Percentiles rank a stretch among this genome's conserved stretches.
Conservation (phyloP, 2,797 vertebrate genomes). For the Amazona ochrocephala region DNA sequence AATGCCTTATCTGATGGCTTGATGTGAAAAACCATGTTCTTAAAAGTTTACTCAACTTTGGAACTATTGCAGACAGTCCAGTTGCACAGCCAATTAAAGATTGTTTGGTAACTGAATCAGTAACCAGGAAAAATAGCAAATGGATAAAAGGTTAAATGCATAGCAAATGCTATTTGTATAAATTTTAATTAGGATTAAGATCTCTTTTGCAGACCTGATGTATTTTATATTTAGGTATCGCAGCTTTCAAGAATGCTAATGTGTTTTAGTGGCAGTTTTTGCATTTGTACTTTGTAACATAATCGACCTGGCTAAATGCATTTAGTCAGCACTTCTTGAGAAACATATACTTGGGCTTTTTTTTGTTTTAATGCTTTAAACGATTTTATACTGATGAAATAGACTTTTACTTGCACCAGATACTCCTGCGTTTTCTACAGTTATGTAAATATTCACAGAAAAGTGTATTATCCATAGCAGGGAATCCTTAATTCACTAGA, state of each 20-base stretch:
- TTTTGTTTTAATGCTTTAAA: not conserved
- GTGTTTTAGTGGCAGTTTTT: not conserved
- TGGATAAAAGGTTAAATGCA: not conserved
- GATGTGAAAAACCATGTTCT: not conserved
- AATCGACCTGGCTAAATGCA: not conserved
- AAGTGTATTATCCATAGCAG: not conserved
- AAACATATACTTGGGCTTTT: not conserved
- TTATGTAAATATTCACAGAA: not conserved
- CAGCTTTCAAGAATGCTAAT: not conserved
- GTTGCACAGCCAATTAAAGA: not conserved
- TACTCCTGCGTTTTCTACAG: not conserved
- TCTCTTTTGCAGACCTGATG: not conserved
- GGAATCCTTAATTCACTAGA: not conserved
- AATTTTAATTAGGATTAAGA: not conserved
- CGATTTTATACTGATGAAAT: not conserved
- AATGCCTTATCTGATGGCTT: not conserved
- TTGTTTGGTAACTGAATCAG: not conserved
- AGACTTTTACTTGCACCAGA: not conserved
- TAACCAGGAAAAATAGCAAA: not conserved
- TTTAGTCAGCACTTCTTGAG: not conserved
- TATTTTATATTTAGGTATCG: not conserved
- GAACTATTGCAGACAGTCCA: not conserved
- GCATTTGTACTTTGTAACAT: not conserved
- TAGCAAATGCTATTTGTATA: not conserved
- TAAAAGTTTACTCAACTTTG: not conserved